Evolutionary conservation across 2,113 vertebrate species (phyloP).

Genomic region (Rhinoptilus africanus): DNA sequence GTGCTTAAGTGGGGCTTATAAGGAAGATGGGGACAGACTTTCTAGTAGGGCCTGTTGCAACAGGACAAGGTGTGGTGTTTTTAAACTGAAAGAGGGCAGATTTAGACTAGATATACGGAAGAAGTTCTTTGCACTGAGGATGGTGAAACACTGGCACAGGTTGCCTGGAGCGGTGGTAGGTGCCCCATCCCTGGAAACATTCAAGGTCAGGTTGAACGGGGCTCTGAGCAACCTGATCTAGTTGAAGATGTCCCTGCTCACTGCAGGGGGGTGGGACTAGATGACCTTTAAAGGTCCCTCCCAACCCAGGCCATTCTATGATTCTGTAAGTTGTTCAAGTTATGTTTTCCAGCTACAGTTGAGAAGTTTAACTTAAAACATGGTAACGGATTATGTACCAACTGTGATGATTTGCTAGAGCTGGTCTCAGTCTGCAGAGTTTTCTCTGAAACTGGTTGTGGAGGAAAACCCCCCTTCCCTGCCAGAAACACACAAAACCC

Average conservation of each 20-base stretch:
- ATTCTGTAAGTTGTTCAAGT: accelerated
- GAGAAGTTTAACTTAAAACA: neutral
- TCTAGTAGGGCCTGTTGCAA: accelerated
- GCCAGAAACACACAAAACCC: neutral
- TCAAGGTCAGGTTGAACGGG: neutral
- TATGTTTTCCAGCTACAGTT: neutral
- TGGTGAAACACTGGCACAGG: neutral
- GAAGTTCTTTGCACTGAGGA: accelerated
- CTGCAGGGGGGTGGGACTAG: neutral
- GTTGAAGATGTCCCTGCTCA: neutral
- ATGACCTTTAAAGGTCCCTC: neutral
- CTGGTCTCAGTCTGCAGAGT: neutral
- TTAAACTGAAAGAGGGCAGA: neutral
- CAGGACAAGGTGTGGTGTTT: neutral
- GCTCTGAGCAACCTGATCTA: too few relatives aligned
- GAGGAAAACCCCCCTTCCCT: neutral
- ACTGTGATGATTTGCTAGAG: neutral
- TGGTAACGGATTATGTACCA: neutral
- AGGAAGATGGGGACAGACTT: neutral
- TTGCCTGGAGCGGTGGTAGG: neutral
- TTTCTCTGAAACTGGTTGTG: neutral
- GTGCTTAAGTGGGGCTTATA: accelerated
- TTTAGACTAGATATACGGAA: neutral
- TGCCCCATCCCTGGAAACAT: neutral
- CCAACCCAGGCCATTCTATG: neutral